phyloP scores from a whole-genome alignment of 1,140 invertebrate species.

The Papilio xuthus region DNA sequence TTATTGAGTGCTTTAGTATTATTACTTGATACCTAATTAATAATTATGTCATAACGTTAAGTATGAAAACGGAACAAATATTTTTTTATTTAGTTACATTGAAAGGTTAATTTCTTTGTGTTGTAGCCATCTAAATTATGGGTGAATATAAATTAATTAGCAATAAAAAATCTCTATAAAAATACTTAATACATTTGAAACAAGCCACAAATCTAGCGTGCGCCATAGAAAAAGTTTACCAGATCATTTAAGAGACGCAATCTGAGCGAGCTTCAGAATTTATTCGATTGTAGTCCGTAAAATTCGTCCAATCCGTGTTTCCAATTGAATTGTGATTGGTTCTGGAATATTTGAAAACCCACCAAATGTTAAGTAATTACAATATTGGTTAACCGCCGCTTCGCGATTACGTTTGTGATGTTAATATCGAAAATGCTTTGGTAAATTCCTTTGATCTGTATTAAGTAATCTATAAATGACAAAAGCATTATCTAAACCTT shows the following conservation, averaged over 20 bases:
- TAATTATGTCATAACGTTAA: too few relatives aligned
- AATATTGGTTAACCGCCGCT: neutral
- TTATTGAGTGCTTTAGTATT: too few relatives aligned
- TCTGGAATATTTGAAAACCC: conserved; percentile 9
- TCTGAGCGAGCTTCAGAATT: conserved; percentile 16
- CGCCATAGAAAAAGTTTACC: neutral
- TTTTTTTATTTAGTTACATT: too few relatives aligned
- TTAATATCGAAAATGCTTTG: conserved; percentile 2
- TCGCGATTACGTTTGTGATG: conserved; percentile 9
- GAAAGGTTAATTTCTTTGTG: too few relatives aligned
- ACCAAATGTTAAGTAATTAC: conserved; percentile 10
- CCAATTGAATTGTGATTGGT: conserved; percentile 24
- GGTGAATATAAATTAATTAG: neutral
- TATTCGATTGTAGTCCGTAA: conserved; percentile 19
- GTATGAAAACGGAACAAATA: too few relatives aligned
- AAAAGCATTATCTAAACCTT: too few relatives aligned
- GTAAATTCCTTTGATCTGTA: neutral
- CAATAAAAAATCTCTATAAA: neutral
- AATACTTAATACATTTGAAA: neutral
- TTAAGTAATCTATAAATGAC: too few relatives aligned
- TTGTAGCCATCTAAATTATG: too few relatives aligned
- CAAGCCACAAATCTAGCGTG: neutral
- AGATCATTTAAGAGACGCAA: conserved; percentile 23
- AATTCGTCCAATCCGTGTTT: conserved; percentile 21
- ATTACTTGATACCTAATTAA: too few relatives aligned